These are phyloP conservation scores for Ochropacha duplaris DNA, from an alignment of 2,888 invertebrate genomes.

Conservation along the genomic window DNA sequence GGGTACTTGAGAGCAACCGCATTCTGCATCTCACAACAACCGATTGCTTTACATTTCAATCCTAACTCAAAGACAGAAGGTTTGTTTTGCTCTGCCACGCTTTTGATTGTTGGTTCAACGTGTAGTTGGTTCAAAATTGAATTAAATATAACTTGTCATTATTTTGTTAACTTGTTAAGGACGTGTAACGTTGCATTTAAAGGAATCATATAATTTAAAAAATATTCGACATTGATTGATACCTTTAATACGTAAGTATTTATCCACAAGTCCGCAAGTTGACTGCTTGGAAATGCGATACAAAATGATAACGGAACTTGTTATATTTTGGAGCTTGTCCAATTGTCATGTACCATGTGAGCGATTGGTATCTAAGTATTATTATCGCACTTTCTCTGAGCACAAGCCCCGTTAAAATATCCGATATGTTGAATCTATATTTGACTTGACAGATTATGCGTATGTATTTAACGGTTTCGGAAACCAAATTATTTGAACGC, in stretches of 20 bases:
- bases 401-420: background rate
- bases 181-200: background rate
- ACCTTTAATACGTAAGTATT: background rate
- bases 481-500: background rate
- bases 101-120: no score
- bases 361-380: background rate
- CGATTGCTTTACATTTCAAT: background rate
- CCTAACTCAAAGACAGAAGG: background rate
- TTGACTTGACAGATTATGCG: background rate
- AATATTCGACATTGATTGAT: no score
- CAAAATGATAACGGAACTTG: background rate
- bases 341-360: background rate
- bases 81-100: background rate
- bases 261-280: background rate
- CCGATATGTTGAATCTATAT: background rate
- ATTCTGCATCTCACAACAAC: background rate
- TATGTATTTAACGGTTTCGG: background rate
- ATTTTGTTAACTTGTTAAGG: background rate
- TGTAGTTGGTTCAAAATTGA: background rate
- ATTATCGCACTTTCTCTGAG: background rate
- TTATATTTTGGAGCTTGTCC: background rate
- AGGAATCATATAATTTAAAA: no score
- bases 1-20: conserved; percentile 14
- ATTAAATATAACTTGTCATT: background rate
- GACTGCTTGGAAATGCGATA: background rate